Percentiles rank a stretch among this genome's conserved stretches.
phyloP scores from a whole-genome alignment of 2,113 vertebrate genomes.

The Rattus norvegicus region DNA sequence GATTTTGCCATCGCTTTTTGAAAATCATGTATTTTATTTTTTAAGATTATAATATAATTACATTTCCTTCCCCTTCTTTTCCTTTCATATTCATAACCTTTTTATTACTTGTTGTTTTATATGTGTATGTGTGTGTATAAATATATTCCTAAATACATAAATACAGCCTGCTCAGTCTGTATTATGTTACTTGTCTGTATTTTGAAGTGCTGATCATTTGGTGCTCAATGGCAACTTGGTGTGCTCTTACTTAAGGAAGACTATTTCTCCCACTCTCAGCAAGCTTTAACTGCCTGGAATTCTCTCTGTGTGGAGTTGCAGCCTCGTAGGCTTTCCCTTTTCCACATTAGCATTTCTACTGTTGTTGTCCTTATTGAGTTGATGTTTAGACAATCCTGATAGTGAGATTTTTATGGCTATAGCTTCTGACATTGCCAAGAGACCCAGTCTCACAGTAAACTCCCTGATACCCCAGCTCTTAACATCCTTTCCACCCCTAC shows the following conservation, averaged over 20 bases:
- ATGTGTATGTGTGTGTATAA: not conserved
- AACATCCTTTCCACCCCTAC: not conserved
- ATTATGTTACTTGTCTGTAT: not conserved
- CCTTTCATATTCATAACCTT: not conserved
- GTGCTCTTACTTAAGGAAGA: not conserved
- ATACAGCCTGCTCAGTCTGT: not conserved
- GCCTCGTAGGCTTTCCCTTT: not conserved
- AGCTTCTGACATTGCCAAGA: not conserved
- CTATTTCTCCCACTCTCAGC: not conserved
- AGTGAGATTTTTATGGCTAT: not conserved
- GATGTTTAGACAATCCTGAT: not conserved
- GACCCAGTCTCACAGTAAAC: not conserved
- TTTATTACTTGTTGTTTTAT: not conserved
- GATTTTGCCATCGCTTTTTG: not conserved
- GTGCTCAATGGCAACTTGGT: not conserved
- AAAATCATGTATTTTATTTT: not conserved
- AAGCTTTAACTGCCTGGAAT: not conserved
- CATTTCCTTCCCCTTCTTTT: not conserved
- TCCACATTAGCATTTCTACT: not conserved
- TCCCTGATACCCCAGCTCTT: not conserved
- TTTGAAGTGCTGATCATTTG: not conserved
- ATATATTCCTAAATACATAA: not conserved
- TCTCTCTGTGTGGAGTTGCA: not conserved
- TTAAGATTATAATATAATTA: not conserved
- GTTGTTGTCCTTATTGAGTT: not conserved